Conservation (phyloP, 2,113 vertebrate genomes). For the Pelmatolapia mariae region DNA sequence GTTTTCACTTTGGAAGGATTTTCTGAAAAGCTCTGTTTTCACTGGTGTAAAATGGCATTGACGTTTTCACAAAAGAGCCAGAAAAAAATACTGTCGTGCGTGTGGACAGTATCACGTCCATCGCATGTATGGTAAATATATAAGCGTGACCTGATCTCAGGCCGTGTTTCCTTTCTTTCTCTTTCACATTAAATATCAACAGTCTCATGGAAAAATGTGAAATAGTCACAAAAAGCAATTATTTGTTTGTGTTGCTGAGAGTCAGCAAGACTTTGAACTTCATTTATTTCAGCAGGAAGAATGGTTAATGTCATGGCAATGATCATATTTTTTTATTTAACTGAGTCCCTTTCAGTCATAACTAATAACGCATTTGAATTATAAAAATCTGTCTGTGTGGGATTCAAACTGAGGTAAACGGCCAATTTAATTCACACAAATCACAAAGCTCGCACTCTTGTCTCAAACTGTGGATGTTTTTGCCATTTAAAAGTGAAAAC, state of each 20-base stretch:
- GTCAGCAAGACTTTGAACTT: accelerated
- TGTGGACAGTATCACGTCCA: not conserved
- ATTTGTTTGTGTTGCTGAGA: not conserved
- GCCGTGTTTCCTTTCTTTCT: not conserved
- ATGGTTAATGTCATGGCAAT: accelerated
- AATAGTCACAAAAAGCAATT: accelerated
- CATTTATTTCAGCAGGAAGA: not conserved
- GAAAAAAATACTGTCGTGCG: accelerated
- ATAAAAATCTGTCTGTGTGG: not conserved
- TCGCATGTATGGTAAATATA: accelerated
- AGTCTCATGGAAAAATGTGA: not conserved
- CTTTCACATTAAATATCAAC: not conserved
- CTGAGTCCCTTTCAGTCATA: accelerated
- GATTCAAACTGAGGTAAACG: not conserved
- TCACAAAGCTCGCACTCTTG: accelerated
- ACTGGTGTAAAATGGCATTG: accelerated
- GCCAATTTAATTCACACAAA: not conserved
- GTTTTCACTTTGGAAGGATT: not conserved
- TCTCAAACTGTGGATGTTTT: not conserved
- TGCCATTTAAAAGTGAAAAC: not conserved
- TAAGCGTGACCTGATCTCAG: not conserved
- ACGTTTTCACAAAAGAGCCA: accelerated
- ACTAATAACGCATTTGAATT: not conserved
- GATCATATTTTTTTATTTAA: not conserved
- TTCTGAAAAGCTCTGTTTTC: not conserved